Evolutionary conservation across 2,888 invertebrate genomes (phyloP).

Genomic region (Agrochola litura): DNA sequence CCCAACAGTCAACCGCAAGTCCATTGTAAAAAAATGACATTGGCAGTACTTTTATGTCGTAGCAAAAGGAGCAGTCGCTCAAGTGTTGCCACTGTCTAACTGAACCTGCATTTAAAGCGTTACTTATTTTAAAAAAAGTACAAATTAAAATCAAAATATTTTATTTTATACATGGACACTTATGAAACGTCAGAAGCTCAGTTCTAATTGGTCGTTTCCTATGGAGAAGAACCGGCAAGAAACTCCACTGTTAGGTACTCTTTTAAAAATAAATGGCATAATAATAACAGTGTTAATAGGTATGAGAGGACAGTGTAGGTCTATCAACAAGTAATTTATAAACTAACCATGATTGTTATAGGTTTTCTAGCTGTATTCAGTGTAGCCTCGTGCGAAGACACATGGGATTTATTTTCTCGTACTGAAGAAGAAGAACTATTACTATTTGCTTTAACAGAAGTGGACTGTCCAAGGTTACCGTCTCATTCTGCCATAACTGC

Average conservation of each 20-base stretch:
- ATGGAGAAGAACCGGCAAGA: too few species aligned
- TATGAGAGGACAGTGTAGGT: too few species aligned
- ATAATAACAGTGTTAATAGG: too few species aligned
- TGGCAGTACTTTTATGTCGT: neutral
- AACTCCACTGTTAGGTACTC: too few species aligned
- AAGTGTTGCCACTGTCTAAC: neutral
- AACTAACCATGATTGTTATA: constrained; percentile 70
- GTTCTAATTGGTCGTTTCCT: too few species aligned
- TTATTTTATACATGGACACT: too few species aligned
- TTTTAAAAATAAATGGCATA: too few species aligned
- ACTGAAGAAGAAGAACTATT: constrained; percentile 92
- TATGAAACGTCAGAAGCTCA: too few species aligned
- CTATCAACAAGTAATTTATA: neutral
- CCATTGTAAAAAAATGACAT: neutral
- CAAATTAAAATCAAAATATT: too few species aligned
- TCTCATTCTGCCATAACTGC: constrained; percentile 92
- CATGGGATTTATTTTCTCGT: constrained; percentile 93
- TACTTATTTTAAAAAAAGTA: too few species aligned
- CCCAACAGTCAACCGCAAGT: neutral
- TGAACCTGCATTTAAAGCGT: too few species aligned
- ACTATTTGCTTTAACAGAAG: constrained; percentile 94
- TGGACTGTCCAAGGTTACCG: constrained; percentile 95
- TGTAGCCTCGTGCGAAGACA: constrained; percentile 93
- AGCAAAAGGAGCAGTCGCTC: neutral
- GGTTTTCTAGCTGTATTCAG: constrained; percentile 94